These are phyloP conservation scores for Aptenodytes patagonicus DNA, from an alignment of 2,113 vertebrate species.

Conservation along the genomic window DNA sequence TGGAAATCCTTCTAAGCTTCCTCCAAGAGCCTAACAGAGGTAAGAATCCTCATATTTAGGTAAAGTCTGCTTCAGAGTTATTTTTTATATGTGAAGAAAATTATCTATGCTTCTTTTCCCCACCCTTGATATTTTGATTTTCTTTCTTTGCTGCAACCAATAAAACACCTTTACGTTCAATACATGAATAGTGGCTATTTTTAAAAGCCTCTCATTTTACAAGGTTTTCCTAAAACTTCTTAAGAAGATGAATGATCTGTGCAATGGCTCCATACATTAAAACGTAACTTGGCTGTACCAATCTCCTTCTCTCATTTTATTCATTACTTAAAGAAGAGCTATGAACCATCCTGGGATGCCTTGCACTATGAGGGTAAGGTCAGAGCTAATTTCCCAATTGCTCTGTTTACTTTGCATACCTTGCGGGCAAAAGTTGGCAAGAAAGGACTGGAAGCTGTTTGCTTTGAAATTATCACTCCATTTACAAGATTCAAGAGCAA, in stretches of 20 bases:
- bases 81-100: neutral
- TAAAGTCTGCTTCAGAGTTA: neutral
- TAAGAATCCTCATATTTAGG: neutral
- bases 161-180: neutral
- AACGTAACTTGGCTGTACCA: neutral
- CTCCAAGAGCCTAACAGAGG: neutral
- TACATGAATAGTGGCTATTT: neutral
- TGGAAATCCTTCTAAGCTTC: neutral
- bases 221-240: conserved; percentile 6
- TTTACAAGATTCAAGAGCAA: conserved; percentile 60
- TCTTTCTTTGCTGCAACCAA: neutral
- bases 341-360: neutral
- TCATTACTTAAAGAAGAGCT: neutral
- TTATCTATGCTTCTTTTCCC: neutral
- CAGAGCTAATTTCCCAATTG: conserved; percentile 39
- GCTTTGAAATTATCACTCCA: conserved; percentile 67
- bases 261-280: neutral
- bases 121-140: neutral
- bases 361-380: neutral
- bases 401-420: conserved; percentile 60
- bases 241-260: neutral
- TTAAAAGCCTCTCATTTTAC: conserved; percentile 1
- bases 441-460: conserved; percentile 45
- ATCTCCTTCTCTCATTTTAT: neutral
- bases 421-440: conserved; percentile 62